A percentile compares a stretch with the other conserved stretches of the same genome.
phyloP scores from a whole-genome alignment of 2,113 vertebrate genomes.

The Psephotus haematonotus region DNA sequence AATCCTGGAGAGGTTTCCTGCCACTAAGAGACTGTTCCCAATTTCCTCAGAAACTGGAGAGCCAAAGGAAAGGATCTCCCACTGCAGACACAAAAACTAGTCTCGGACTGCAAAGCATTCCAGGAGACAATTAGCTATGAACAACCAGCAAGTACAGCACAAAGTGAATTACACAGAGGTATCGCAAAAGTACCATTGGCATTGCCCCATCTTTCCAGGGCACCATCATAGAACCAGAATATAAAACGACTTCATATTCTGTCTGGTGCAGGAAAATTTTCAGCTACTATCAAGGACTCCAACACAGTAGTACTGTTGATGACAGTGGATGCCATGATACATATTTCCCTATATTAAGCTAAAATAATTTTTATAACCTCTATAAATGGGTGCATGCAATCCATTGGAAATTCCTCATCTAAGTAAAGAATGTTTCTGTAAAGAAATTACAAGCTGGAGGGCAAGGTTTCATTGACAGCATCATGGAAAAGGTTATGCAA shows the following conservation, averaged over 20 bases:
- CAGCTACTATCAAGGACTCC: not conserved
- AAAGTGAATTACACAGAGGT: not conserved
- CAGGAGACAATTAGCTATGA: not conserved
- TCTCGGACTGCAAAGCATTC: not conserved
- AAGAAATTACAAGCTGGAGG: not conserved
- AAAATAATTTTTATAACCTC: not conserved
- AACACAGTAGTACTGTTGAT: not conserved
- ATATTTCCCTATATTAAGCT: not conserved
- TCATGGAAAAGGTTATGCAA: slow-evolving; percentile 33
- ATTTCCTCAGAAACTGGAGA: slow-evolving; percentile 3
- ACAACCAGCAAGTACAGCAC: not conserved
- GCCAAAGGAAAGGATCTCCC: not conserved
- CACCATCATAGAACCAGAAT: not conserved
- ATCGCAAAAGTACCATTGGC: not conserved
- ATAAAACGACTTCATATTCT: not conserved
- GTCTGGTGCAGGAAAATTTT: not conserved
- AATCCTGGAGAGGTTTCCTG: not conserved
- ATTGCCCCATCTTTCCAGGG: not conserved
- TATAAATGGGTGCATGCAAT: not conserved
- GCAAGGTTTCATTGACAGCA: not conserved
- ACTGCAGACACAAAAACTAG: not conserved
- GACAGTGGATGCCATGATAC: not conserved
- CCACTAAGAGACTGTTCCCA: not conserved
- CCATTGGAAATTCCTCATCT: not conserved
- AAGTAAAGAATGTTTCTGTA: not conserved